phyloP scores from a whole-genome alignment of 2,113 vertebrate species.

The Myocastor coypus region DNA sequence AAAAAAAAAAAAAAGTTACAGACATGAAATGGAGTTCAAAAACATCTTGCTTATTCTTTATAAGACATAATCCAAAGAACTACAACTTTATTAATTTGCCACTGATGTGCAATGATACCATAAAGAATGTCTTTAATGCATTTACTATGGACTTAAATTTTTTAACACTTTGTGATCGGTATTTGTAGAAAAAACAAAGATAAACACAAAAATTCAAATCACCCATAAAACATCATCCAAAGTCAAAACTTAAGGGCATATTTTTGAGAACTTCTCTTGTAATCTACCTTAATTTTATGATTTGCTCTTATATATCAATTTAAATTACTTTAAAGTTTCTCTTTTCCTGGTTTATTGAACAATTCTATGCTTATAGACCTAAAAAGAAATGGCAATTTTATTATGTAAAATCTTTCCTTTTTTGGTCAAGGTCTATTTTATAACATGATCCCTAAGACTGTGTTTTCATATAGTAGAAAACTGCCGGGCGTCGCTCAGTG shows the following conservation, averaged over 20 bases:
- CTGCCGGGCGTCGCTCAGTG: neutral
- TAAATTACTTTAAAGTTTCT: neutral
- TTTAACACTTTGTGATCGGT: neutral
- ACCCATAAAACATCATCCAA: neutral
- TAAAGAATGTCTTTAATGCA: neutral
- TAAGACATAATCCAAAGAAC: neutral
- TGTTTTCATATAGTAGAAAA: neutral
- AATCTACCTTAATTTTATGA: neutral
- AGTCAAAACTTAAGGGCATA: neutral
- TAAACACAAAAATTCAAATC: constrained; percentile 10
- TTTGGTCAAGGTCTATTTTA: neutral
- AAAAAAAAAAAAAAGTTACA: neutral
- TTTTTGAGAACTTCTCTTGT: neutral
- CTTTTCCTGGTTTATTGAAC: constrained; percentile 2
- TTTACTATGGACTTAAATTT: constrained; percentile 10
- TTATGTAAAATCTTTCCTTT: neutral
- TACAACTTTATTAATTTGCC: neutral
- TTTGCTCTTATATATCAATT: neutral
- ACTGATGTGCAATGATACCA: neutral
- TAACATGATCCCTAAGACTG: neutral
- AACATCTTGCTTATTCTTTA: neutral
- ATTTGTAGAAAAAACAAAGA: constrained; percentile 48
- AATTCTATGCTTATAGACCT: neutral
- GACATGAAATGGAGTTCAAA: neutral
- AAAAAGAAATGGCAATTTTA: neutral